These are phyloP conservation scores for Naso thynnoides DNA, from an alignment of 2,797 vertebrate species.

Conservation along the genomic window DNA sequence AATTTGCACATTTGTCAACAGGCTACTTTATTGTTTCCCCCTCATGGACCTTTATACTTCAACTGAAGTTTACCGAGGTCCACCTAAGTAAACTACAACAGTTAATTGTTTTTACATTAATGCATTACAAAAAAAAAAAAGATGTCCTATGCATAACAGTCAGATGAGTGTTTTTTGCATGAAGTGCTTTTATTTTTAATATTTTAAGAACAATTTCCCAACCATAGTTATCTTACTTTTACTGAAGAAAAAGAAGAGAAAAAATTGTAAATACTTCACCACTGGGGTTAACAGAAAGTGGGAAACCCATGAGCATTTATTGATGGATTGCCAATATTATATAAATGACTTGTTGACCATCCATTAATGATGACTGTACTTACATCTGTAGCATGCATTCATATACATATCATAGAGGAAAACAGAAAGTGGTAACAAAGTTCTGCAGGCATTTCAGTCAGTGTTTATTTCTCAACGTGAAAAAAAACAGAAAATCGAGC, in stretches of 20 bases:
- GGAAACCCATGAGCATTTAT: background rate
- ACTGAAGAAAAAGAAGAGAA: too few relatives aligned
- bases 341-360: background rate
- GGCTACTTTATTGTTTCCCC: background rate
- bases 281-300: background rate
- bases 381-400: background rate
- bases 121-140: background rate
- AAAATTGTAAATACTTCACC: too few relatives aligned
- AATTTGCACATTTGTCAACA: background rate
- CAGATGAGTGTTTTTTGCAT: background rate
- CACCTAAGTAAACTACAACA: background rate
- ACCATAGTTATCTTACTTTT: background rate
- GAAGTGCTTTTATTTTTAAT: background rate
- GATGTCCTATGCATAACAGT: background rate
- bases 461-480: background rate
- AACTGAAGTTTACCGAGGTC: background rate
- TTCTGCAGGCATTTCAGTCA: background rate
- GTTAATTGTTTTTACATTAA: background rate
- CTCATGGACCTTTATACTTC: too few relatives aligned
- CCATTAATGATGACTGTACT: background rate
- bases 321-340: background rate
- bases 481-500: background rate
- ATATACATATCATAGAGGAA: background rate
- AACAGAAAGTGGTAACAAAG: background rate
- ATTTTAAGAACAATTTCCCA: background rate